Conservation (phyloP, 2,888 invertebrate species). For the Phragmatobia fuliginosa region DNA sequence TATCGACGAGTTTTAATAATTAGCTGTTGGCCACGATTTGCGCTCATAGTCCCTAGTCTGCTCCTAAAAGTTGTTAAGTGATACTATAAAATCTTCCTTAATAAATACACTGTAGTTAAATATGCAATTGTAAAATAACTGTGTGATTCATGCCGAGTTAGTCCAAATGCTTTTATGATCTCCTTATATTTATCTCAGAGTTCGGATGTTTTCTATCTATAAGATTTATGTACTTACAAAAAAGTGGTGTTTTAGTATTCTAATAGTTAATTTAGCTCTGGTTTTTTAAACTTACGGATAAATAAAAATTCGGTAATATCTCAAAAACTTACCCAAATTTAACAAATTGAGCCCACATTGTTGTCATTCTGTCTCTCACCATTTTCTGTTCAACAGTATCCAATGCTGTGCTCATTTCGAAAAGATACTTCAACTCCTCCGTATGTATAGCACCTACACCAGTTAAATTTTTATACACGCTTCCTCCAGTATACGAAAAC, state of each 20-base stretch:
- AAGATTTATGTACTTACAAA: too few species aligned
- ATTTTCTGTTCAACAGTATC: conserved; percentile 51
- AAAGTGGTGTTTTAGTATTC: too few species aligned
- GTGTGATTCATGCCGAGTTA: too few species aligned
- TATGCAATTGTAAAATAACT: too few species aligned
- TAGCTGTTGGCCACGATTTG: background rate
- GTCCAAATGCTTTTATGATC: too few species aligned
- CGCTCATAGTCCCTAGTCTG: background rate
- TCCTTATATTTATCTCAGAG: too few species aligned
- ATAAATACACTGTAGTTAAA: too few species aligned
- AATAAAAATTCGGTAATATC: too few species aligned
- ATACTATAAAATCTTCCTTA: background rate
- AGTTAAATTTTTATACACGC: conserved; percentile 48
- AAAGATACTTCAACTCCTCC: conserved; percentile 60
- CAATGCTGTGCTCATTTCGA: conserved; percentile 35
- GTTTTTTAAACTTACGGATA: too few species aligned
- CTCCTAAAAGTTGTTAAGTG: background rate
- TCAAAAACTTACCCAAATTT: conserved; percentile 68
- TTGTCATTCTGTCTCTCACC: conserved; percentile 60
- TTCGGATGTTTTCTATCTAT: too few species aligned
- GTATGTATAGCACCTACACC: conserved; percentile 60
- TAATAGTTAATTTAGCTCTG: too few species aligned
- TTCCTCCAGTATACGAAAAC: conserved; percentile 60
- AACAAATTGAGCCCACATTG: conserved; percentile 67
- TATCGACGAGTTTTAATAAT: too few species aligned